Evolutionary conservation across 2,797 vertebrate genomes (phyloP).

Genomic region (Enteromius treurensis): DNA sequence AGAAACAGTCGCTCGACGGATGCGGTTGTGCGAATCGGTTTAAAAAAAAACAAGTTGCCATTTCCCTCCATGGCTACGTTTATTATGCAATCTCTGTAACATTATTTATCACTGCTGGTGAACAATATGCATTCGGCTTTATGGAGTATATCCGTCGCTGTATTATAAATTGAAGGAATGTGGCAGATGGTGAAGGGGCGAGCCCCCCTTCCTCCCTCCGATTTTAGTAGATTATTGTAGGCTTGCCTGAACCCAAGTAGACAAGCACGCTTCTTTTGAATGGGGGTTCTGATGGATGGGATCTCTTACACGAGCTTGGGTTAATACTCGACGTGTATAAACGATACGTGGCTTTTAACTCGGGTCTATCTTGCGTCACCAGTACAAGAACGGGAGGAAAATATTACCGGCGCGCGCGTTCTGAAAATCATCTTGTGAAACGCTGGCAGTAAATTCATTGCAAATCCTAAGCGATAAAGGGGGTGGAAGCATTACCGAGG

Average conservation of each 20-base stretch:
- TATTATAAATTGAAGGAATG: conserved; percentile 63
- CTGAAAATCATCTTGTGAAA: conserved; percentile 27
- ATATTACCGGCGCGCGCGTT: conserved; percentile 19
- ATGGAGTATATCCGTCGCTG: neutral
- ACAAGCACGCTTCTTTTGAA: conserved; percentile 10
- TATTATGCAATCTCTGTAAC: conserved; percentile 50
- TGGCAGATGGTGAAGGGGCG: conserved; percentile 73
- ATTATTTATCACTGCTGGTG: neutral
- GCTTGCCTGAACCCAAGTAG: conserved; percentile 33
- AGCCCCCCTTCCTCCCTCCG: conserved; percentile 57
- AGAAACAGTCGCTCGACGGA: neutral
- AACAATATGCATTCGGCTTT: neutral
- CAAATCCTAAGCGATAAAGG: neutral
- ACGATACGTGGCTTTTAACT: conserved; percentile 13
- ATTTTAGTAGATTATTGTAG: conserved; percentile 59
- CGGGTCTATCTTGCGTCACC: conserved; percentile 10
- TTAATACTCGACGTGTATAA: conserved; percentile 6
- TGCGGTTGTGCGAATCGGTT: neutral
- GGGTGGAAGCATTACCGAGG: neutral
- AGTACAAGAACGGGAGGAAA: neutral
- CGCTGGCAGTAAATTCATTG: conserved; percentile 1
- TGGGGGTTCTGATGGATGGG: conserved; percentile 8
- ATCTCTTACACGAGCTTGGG: conserved; percentile 14
- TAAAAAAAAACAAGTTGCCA: conserved; percentile 45
- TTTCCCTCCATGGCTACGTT: conserved; percentile 43